A percentile compares a stretch with the other conserved stretches of the same genome.
Evolutionary conservation across 2,113 vertebrate species (phyloP).

Genomic region (Sula dactylatra): DNA sequence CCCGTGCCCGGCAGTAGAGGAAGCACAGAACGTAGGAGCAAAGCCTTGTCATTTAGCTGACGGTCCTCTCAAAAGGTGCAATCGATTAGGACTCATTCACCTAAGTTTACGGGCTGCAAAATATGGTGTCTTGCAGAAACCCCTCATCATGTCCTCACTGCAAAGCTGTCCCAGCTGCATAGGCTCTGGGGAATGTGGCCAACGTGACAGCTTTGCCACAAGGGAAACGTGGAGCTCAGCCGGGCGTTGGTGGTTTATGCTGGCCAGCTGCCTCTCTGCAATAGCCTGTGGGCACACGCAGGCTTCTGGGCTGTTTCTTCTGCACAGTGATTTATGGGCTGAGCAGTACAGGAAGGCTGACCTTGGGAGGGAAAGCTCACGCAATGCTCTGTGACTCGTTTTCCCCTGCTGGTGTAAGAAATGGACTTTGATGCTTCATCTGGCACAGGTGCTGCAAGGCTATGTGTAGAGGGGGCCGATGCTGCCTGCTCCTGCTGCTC

Average conservation of each 20-base stretch:
- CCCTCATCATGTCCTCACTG: neutral
- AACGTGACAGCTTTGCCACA: neutral
- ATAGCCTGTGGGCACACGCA: neutral
- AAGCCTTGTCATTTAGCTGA: neutral
- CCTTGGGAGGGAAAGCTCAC: neutral
- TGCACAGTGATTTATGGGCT: neutral
- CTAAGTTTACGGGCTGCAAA: neutral
- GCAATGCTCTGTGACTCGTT: neutral
- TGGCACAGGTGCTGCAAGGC: neutral
- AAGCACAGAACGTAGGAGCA: neutral
- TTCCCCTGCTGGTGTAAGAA: neutral
- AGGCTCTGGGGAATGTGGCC: neutral
- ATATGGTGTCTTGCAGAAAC: neutral
- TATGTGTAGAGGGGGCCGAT: rapidly evolving
- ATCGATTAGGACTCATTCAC: neutral
- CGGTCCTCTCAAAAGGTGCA: neutral
- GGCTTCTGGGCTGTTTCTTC: neutral
- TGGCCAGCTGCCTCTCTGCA: neutral
- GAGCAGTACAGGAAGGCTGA: neutral
- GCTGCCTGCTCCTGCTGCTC: neutral
- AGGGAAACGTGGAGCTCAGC: neutral
- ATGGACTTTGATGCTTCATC: neutral
- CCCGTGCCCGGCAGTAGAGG: neutral
- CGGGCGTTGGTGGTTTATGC: neutral
- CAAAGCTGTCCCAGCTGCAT: neutral